Evolutionary conservation across 2,113 vertebrate species (phyloP), one percentile per base, ranked within the genome.

Genomic region (Hymenochirus boettgeri): DNA sequence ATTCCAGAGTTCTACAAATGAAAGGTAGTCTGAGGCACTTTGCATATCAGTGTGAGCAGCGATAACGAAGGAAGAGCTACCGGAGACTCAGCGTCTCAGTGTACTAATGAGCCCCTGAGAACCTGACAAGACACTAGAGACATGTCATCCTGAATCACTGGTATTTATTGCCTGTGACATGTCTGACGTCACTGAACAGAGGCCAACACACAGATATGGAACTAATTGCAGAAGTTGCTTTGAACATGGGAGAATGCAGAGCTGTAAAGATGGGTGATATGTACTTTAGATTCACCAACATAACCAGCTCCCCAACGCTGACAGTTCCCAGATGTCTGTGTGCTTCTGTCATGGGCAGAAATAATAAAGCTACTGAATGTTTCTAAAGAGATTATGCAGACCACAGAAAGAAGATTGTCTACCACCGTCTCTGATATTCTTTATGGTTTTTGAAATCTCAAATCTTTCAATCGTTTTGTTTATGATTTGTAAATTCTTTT

Each of bases 191-290:
- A 51, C 35, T 18, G 25, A 1, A 7, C 58, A n/a, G 29, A 35
- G 13, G 29, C 33, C 58, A 11, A 0, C 13, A 3, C 1, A 0
- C 2, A 7, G 0, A 1, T 13, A 35, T 0, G 4, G 52, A 33
- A 15, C 26, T 1, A 0, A 4, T 13, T 37, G 60, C 29, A 3
- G 0, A 35, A 61, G 0, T 0, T 4, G 0, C 26, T 2, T 0
- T 0, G 11, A 3, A 35, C 53, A 12, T 60, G 59, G 2, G 0
- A 0, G 0, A 42, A n/a, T 42, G 17, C 13, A n/a, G n/a, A n/a
- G n/a, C n/a, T n/a, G n/a, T n/a, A 2, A 17, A 42, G 39, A 42
- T 17, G 6, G 17, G 17, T 15, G 39, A 35, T 13, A 42, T 42
- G 12, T 42, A 1, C 17, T 42, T n/a, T n/a, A 15, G 39, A 42